Base-by-base conservation (phyloP, 2,888 invertebrate species). In the Rutpela maculata region DNA sequence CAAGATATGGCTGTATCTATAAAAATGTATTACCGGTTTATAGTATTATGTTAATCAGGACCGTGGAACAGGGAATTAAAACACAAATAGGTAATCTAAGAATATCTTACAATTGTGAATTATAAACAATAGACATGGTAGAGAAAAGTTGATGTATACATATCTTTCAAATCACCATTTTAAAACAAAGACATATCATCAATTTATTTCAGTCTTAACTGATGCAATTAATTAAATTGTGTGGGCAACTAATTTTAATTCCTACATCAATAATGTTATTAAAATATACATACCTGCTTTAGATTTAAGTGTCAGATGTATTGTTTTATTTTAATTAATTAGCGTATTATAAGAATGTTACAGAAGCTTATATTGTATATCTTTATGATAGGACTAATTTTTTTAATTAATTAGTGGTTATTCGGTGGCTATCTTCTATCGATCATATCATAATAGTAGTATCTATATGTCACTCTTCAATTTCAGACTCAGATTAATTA, bases 321-420 rank as follows among this genome's bases (percentile, higher is more conserved):
- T 35, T 35, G 62, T 63, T 35, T 63, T 63, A 35, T 63, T 63
- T 63, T 63, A 63, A 63, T 63, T 63, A 63, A 63, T 63, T 63
- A 63, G 62, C 5, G 17, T 63, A n/a, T 31, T n/a, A 62, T 60
- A 31, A 35, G 17, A 31, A 31, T 17, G 62, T 31, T 17, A 31
- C 62, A 31, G 62, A 31, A 63, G 62, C 62, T 63, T 35, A 31
- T 11, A n/a, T n/a, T n/a, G 62, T 35, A 63, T 17, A n/a, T 63
- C 35, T 35, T 35, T 35, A 63, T 35, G n/a, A 11, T 17, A 31
- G 4, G n/a, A 50, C 50, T 50, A 50, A 50, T 50, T 50, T n/a
- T n/a, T 50, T 50, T 4, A 50, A 6, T 50, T 50, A 50, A n/a
- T 50, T 50, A n/a, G 5, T 50, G 50, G 3, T 50, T n/a, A 50